Evolutionary conservation across 2,113 vertebrate species (phyloP).

Genomic region (Lasiurus borealis): DNA sequence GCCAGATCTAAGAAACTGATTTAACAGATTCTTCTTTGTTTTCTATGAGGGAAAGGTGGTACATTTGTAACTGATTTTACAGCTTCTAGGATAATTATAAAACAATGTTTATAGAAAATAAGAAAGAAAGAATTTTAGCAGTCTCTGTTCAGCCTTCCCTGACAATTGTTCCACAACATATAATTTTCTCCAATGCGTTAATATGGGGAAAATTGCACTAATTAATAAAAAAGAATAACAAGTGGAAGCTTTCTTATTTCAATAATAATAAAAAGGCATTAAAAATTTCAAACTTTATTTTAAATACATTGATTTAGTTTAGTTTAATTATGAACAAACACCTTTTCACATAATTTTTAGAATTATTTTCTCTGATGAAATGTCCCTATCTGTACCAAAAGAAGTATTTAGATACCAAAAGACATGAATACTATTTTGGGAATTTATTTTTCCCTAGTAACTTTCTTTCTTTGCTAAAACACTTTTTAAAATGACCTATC

Average conservation of each 20-base stretch:
- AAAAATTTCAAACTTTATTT: background rate
- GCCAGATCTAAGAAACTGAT: slow-evolving; percentile 34
- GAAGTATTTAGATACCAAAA: slow-evolving; percentile 41
- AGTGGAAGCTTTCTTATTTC: slow-evolving; percentile 1
- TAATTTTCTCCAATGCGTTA: slow-evolving; percentile 23
- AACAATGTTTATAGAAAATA: slow-evolving; percentile 31
- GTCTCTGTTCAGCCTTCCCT: background rate
- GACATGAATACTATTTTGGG: background rate
- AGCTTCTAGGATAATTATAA: background rate
- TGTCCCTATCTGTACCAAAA: background rate
- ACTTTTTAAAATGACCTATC: background rate
- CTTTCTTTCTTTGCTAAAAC: background rate
- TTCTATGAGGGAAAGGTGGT: background rate
- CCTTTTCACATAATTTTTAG: background rate
- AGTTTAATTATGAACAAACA: background rate
- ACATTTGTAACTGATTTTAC: background rate
- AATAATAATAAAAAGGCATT: slow-evolving; percentile 33
- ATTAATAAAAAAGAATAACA: slow-evolving; percentile 24
- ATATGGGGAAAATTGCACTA: background rate
- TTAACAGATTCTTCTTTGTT: slow-evolving; percentile 42
- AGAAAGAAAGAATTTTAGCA: background rate
- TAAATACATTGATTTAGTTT: slow-evolving; percentile 40
- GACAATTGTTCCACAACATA: slow-evolving; percentile 27
- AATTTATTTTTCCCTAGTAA: slow-evolving; percentile 17
- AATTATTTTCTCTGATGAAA: slow-evolving; percentile 5